Percentiles rank a stretch among this genome's conserved stretches.
phyloP scores from a whole-genome alignment of 1,140 invertebrate genomes.

The Habropoda laboriosa region DNA sequence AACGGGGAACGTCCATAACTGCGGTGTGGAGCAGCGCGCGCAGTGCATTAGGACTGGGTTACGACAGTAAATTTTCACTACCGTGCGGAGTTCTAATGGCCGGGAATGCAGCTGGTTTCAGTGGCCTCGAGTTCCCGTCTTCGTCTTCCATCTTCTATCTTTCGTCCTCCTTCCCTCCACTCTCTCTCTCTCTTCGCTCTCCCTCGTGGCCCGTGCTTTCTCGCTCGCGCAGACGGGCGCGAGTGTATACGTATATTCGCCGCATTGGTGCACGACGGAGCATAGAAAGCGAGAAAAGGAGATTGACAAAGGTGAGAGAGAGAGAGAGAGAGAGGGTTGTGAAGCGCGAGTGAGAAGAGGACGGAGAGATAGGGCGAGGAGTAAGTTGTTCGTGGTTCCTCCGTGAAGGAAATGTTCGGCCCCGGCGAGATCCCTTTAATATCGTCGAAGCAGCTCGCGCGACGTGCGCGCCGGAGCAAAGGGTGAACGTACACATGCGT shows the following conservation, averaged over 20 bases:
- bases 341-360: neutral
- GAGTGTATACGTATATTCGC: conserved; percentile 22
- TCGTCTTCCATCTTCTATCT: conserved; percentile 38
- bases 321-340: neutral
- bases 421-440: conserved; percentile 69
- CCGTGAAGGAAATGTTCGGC: conserved; percentile 62
- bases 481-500: conserved; percentile 10
- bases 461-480: conserved; percentile 27
- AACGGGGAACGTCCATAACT: conserved; percentile 76
- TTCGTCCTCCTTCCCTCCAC: conserved; percentile 25
- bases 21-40: conserved; percentile 59
- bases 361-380: conserved; percentile 48
- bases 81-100: conserved; percentile 80
- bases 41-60: conserved; percentile 81
- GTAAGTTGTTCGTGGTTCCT: conserved; percentile 78
- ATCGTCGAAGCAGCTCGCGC: conserved; percentile 61
- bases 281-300: conserved; percentile 24
- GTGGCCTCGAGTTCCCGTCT: conserved; percentile 74
- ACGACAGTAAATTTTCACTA: conserved; percentile 82
- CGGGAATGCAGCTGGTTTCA: conserved; percentile 81
- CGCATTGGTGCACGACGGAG: neutral
- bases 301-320: too few relatives aligned
- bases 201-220: neutral
- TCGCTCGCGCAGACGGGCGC: neutral
- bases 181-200: conserved; percentile 28